Conservation (phyloP, 2,888 invertebrate genomes). For the Orthosia gothica region DNA sequence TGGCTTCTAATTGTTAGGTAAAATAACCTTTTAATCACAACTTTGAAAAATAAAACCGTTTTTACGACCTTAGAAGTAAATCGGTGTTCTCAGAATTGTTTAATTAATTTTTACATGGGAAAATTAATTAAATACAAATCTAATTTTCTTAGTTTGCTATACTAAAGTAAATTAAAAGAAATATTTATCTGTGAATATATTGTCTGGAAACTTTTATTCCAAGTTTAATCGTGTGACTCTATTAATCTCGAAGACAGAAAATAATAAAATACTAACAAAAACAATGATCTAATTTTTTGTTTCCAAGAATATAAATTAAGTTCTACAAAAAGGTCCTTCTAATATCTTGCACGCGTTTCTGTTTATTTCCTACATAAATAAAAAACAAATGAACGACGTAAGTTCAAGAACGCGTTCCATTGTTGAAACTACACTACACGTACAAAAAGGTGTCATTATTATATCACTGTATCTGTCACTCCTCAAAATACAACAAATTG, state of each 20-base stretch:
- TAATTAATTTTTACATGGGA: conserved; percentile 1
- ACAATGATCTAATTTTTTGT: not conserved
- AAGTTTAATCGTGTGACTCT: not conserved
- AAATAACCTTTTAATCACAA: conserved; percentile 2
- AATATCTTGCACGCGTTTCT: too few species aligned
- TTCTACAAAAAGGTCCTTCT: not conserved
- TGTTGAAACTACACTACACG: conserved; percentile 2
- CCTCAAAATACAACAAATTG: conserved; percentile 19
- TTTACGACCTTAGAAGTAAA: conserved; percentile 1
- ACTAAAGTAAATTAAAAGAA: too few species aligned
- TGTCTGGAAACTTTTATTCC: not conserved
- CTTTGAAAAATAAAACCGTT: conserved; percentile 40
- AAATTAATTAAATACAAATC: not conserved
- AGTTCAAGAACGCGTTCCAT: not conserved
- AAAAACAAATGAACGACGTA: conserved; percentile 9
- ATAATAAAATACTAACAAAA: not conserved
- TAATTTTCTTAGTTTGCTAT: not conserved
- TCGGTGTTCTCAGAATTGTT: not conserved
- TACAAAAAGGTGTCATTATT: not conserved
- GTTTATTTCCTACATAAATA: too few species aligned
- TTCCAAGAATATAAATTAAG: too few species aligned
- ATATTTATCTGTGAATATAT: not conserved
- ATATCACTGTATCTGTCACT: conserved; percentile 23
- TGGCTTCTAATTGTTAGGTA: not conserved
- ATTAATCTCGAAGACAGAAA: too few species aligned